Percentiles rank a stretch among this genome's conserved stretches.
These are phyloP conservation scores for Agelas oroides DNA, from an alignment of 37 sponge, comb jelly and placozoan genomes.

Conservation along the genomic window DNA sequence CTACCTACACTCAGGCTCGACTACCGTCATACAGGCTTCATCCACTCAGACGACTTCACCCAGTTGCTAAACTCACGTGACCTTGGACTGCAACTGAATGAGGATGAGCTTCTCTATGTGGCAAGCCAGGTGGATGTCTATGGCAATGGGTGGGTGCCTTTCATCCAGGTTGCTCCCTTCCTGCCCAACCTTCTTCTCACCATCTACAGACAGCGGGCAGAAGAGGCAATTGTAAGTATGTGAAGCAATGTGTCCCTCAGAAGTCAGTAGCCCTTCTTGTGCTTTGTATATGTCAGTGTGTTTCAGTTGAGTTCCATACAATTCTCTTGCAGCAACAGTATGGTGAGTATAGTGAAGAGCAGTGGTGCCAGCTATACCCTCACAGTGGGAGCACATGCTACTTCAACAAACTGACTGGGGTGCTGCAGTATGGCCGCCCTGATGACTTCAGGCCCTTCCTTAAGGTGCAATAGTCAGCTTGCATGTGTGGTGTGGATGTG, in stretches of 20 bases:
- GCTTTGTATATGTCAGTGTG: too few species aligned
- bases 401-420: slow-evolving; percentile 69
- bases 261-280: too few species aligned
- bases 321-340: slow-evolving; percentile 37
- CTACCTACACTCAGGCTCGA: slow-evolving; percentile 6
- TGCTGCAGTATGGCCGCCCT: slow-evolving; percentile 51
- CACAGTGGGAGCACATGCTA: slow-evolving; percentile 18
- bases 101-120: slow-evolving; percentile 47
- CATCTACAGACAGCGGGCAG: slow-evolving; percentile 48
- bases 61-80: slow-evolving; percentile 50
- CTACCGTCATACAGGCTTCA: background rate
- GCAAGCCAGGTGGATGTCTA: slow-evolving; percentile 20
- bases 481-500: too few species aligned
- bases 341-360: slow-evolving; percentile 60
- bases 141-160: slow-evolving; percentile 35
- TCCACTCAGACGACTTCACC: slow-evolving; percentile 38
- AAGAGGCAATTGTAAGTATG: slow-evolving; percentile 39
- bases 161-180: slow-evolving; percentile 18
- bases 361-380: slow-evolving; percentile 73
- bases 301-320: too few species aligned
- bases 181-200: slow-evolving; percentile 42
- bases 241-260: too few species aligned
- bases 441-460: slow-evolving; percentile 75
- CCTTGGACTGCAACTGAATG: slow-evolving; percentile 58
- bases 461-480: slow-evolving; percentile 48